These are phyloP conservation scores for Galago senegalensis DNA, from an alignment of 2,797 vertebrate species.

Conservation along the genomic window DNA sequence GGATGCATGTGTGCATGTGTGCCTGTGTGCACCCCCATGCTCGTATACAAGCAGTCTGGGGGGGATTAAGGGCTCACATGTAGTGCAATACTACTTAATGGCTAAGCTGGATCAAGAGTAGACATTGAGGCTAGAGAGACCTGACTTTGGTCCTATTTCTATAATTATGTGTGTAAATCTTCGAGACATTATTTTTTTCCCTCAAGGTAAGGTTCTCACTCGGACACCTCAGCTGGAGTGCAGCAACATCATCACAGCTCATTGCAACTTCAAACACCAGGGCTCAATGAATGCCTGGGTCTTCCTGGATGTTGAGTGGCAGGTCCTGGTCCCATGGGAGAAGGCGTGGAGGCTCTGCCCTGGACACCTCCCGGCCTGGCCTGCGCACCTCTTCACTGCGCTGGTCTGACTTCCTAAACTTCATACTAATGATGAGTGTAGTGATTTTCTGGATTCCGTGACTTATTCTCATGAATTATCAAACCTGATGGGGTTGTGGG, in stretches of 20 bases:
- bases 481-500: neutral
- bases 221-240: neutral
- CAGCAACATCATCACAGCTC: neutral
- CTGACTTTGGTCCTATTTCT: conserved; percentile 21
- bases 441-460: conserved; percentile 35
- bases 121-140: neutral
- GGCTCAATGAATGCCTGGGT: neutral
- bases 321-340: neutral
- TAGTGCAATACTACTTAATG: neutral
- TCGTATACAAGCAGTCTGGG: neutral
- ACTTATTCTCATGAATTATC: conserved; percentile 1
- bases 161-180: neutral
- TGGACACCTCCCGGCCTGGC: neutral
- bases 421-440: neutral
- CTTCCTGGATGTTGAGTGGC: neutral
- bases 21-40: neutral
- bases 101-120: neutral
- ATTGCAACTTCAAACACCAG: neutral
- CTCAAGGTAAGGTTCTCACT: neutral
- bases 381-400: neutral
- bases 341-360: neutral
- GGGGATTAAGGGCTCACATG: neutral
- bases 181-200: neutral
- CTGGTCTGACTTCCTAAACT: neutral
- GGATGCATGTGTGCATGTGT: neutral